Conservation (phyloP, 2,113 vertebrate genomes). For the Nycticorax nycticorax region DNA sequence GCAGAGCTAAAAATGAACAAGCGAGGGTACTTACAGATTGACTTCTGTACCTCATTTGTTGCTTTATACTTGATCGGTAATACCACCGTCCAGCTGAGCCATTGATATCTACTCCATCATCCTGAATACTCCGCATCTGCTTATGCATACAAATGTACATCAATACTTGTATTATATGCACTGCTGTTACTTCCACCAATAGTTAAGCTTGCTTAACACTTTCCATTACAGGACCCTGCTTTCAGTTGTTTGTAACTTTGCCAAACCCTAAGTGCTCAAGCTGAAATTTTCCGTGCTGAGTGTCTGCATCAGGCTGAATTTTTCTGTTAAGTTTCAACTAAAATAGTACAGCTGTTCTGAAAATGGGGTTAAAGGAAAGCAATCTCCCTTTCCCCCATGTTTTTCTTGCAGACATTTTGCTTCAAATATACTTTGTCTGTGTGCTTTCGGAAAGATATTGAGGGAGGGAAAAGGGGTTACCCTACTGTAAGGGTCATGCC, state of each 20-base stretch:
- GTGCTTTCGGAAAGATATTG: not conserved
- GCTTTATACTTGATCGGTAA: not conserved
- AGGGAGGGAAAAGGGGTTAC: not conserved
- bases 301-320: not conserved
- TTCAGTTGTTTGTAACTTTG: not conserved
- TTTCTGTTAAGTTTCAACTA: not conserved
- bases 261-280: not conserved
- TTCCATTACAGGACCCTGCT: not conserved
- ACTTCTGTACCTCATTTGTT: not conserved
- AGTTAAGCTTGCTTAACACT: not conserved
- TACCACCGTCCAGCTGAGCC: not conserved
- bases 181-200: not conserved
- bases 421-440: not conserved
- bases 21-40: not conserved
- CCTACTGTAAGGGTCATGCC: not conserved
- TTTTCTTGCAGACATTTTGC: not conserved
- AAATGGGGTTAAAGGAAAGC: not conserved
- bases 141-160: not conserved
- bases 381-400: not conserved
- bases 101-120: not conserved
- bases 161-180: not conserved
- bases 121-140: not conserved
- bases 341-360: conserved; percentile 6
- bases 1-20: not conserved
- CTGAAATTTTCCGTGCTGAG: not conserved